Evolutionary conservation across 2,113 vertebrate genomes (phyloP), one percentile per base, ranked within the genome.

Genomic region (Lepidothrix coronata): DNA sequence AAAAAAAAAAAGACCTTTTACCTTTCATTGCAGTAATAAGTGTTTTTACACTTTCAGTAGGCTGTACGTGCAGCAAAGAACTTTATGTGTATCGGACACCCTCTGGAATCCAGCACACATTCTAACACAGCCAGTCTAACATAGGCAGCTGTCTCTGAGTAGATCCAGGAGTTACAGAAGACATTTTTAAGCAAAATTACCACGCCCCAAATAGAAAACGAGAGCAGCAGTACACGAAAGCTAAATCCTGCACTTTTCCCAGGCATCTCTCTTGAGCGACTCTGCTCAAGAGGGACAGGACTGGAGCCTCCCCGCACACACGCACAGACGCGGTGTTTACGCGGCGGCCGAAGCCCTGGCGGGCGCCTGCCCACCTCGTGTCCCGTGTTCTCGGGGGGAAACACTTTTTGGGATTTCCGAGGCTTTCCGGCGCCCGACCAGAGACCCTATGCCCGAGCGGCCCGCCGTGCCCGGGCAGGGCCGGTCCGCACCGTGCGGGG

Each of bases 161-260:
- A 20, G 39, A 51, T n/a, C 51, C 14, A 75, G 3, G 88, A 76
- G 79, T 67, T 39, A 73, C 15, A 90, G 33, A 68, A 73, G 2
- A 23, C 20, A 9, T 27, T 73, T 85, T 66, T 17, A 70, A 80
- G 28, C 11, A 54, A n/a, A 70, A 93, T 7, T 23, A 57, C 24
- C 3, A 5, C 8, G 3, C 35, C 48, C 21, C 35, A 28, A 54
- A 20, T 1, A 73, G 20, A 54, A 85, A 88, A 22, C 2, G 5
- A n/a, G 22, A 78, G 7, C 3, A 59, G 37, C 15, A 11, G 10
- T 2, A 30, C 8, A 14, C 0, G 6, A n/a, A 62, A 72, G 44
- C n/a, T 30, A 12, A 73, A 72, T 21, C 14, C 49, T 25, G 14
- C 89, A 14, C 19, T 9, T 59, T 37, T 48, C 30, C 21, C 48